Conservation (phyloP, 2,113 vertebrate genomes). For the Rynchops niger region DNA sequence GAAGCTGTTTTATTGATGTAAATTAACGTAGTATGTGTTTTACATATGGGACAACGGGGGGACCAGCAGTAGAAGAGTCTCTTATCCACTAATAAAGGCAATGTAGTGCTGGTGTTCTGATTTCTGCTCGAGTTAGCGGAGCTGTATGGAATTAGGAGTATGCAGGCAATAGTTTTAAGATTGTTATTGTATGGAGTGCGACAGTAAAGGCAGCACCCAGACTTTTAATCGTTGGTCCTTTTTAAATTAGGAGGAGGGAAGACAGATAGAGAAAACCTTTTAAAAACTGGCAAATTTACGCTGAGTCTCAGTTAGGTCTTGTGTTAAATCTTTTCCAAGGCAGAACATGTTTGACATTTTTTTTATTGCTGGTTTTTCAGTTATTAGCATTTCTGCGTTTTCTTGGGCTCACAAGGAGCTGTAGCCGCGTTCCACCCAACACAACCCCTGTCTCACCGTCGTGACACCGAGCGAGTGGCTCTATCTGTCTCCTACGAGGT, state of each 20-base stretch:
- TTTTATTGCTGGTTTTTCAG: background rate
- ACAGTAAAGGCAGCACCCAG: background rate
- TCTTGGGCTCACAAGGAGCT: background rate
- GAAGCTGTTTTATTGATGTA: constrained; percentile 15
- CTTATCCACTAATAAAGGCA: background rate
- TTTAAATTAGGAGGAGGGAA: background rate
- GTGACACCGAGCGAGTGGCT: background rate
- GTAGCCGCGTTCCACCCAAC: background rate
- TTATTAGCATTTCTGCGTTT: background rate
- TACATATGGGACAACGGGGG: background rate
- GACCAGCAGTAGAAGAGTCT: background rate
- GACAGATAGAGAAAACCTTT: background rate
- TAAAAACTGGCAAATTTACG: background rate
- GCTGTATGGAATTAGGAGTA: background rate
- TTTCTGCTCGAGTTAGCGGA: background rate
- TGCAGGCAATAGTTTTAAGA: background rate
- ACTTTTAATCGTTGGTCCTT: background rate
- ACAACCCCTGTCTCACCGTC: accelerated
- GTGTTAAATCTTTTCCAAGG: background rate
- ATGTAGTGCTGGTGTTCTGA: background rate
- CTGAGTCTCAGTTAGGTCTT: background rate
- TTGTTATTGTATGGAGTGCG: background rate
- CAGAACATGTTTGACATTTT: background rate
- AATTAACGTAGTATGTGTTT: background rate
- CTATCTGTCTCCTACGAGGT: background rate